Percentiles rank a stretch among this genome's conserved stretches.
These are phyloP conservation scores for Drosophila mercatorum DNA, from an alignment of 2,888 invertebrate species.

Conservation along the genomic window DNA sequence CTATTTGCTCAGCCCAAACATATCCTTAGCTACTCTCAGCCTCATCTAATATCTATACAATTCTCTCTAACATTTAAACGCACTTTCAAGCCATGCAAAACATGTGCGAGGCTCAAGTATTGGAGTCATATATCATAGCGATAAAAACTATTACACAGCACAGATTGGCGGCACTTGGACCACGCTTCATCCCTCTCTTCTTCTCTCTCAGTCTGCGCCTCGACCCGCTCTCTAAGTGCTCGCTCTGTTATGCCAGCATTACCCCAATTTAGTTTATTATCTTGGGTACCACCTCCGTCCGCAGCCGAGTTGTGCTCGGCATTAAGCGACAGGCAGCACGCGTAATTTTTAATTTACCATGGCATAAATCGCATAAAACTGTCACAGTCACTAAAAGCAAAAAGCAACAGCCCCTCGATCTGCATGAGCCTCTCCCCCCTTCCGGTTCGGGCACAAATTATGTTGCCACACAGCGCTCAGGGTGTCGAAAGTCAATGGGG, in stretches of 20 bases:
- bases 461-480: conserved; percentile 61
- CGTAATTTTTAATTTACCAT: conserved; percentile 79
- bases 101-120: background rate
- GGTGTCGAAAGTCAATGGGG: conserved; percentile 75
- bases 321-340: conserved; percentile 50
- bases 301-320: conserved; percentile 1
- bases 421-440: conserved; percentile 5
- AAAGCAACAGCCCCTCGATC: conserved; percentile 70
- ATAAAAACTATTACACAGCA: conserved; percentile 50
- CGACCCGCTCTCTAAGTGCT: background rate
- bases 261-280: conserved; percentile 46
- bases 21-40: background rate
- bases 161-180: conserved; percentile 34
- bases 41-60: background rate
- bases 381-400: conserved; percentile 79
- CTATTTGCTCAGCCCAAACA: background rate
- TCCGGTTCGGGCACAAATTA: conserved; percentile 61
- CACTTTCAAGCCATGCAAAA: background rate
- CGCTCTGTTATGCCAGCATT: conserved; percentile 13
- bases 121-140: conserved; percentile 20
- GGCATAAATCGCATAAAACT: conserved; percentile 81
- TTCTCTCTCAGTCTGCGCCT: too few relatives aligned
- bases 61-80: background rate
- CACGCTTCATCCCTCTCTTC: background rate
- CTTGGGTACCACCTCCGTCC: conserved; percentile 9